Evolutionary conservation across 2,797 vertebrate genomes (phyloP), one percentile per base, ranked within the genome.

Genomic region (Lindbergichthys nudifrons): DNA sequence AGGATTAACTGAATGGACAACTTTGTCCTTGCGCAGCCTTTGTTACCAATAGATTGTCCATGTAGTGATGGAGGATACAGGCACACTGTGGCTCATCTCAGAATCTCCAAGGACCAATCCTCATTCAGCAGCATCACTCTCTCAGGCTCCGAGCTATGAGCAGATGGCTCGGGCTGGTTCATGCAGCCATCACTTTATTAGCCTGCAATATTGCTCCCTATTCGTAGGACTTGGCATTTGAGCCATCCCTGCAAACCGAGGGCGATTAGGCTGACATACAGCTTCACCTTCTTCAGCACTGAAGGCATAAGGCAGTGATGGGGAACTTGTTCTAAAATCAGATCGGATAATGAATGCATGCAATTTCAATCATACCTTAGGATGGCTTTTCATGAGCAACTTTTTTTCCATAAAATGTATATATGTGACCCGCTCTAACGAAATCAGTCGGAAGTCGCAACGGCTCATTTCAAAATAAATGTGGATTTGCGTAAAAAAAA

Each of bases 41-140:
- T 68, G 42, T 45, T 47, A 63, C 36, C 61, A 73, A 47, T 56
- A 23, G 51, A 70, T n/a, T 48, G 36, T 13, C 50, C 16, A 47
- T 36, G 8, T 36, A 23, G 36, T 10, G 26, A 23, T 54, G 21
- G 13, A 69, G 42, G 32, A 61, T 19, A n/a, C 23, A n/a, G 15
- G 10, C 16, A 26, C 45, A 23, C 5, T 0, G 2, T 9, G 16
- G 21, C 63, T 65, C 42, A 63, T 67, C 23, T 50, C 52, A 42
- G 36, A 32, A 21, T 47, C 70, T 73, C 61, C 1, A 21, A 32
- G 57, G 61, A 21, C 13, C 42, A 30, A 39, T 47, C 53, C 36
- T 58, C 7, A 32, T 64, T 67, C 54, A 48, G 57, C 2, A 6
- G 47, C 57, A 41, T 63, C 16, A 41, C 52, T 42, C 41, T 14